phyloP scores from a whole-genome alignment of 1,140 invertebrate species.

The Drosophila grimshawi region DNA sequence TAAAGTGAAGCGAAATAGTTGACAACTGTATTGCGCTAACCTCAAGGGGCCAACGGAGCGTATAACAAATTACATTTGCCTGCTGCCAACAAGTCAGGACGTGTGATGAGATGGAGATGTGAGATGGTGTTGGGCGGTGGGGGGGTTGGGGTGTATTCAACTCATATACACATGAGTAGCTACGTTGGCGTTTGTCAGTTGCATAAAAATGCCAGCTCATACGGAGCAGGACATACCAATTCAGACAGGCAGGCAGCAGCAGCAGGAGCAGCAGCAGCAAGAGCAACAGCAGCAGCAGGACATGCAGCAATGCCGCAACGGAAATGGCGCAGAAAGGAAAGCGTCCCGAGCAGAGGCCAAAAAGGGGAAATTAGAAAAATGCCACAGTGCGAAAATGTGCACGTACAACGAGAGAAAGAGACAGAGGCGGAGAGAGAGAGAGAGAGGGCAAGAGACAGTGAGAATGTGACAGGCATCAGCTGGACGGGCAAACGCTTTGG shows the following conservation, averaged over 20 bases:
- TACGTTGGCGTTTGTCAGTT: constrained; percentile 75
- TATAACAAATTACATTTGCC: constrained; percentile 77
- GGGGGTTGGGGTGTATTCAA: constrained; percentile 2
- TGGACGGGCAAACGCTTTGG: constrained; percentile 27
- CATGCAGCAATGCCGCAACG: constrained; percentile 66
- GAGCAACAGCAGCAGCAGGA: constrained; percentile 16
- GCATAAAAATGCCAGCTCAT: constrained; percentile 82
- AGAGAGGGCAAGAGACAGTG: neutral
- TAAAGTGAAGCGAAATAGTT: constrained; percentile 2
- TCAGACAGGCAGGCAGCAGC: constrained; percentile 2
- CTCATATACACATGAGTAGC: constrained; percentile 61
- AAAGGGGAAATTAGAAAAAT: constrained; percentile 77
- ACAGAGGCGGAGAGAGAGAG: neutral
- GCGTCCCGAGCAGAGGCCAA: constrained; percentile 14
- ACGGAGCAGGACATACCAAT: constrained; percentile 66
- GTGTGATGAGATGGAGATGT: too few relatives aligned
- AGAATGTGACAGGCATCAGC: constrained; percentile 18
- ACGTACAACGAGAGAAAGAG: neutral
- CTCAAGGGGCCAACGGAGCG: constrained; percentile 55
- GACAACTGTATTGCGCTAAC: constrained; percentile 13
- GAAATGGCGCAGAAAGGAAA: constrained; percentile 77
- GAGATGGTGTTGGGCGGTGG: neutral
- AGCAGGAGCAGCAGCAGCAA: constrained; percentile 11
- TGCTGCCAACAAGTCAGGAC: constrained; percentile 7
- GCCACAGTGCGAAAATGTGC: constrained; percentile 41